Percentiles rank a stretch among this genome's conserved stretches.
Conservation (phyloP, 1,140 invertebrate genomes). For the Grapholita molesta region DNA sequence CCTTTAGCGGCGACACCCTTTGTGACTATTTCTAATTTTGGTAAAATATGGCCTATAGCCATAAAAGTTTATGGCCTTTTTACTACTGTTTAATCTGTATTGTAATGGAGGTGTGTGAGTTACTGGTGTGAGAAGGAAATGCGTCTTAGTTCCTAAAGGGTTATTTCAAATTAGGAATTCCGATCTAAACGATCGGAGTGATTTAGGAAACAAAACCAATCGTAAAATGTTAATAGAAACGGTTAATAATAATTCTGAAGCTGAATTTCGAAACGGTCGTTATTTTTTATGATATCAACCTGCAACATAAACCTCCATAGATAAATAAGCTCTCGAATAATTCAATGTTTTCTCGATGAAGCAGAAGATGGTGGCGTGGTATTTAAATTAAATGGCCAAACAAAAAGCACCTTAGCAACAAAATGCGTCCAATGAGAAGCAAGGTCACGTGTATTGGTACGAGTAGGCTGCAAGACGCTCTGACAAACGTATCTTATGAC, state of each 20-base stretch:
- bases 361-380: neutral
- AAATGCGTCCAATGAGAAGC: neutral
- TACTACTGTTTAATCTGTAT: slow-evolving; percentile 70
- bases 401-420: slow-evolving; percentile 4
- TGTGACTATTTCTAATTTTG: slow-evolving; percentile 60
- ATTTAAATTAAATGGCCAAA: neutral
- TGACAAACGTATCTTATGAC: neutral
- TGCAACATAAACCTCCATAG: neutral
- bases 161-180: neutral
- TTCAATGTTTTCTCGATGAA: neutral
- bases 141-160: neutral
- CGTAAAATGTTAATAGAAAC: slow-evolving; percentile 5
- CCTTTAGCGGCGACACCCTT: slow-evolving; percentile 46
- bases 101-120: slow-evolving; percentile 45
- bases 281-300: slow-evolving; percentile 8
- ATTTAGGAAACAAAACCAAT: slow-evolving; percentile 1
- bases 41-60: slow-evolving; percentile 56
- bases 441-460: neutral
- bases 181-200: neutral
- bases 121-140: slow-evolving; percentile 35
- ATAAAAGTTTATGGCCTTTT: slow-evolving; percentile 66
- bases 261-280: neutral
- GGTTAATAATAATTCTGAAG: neutral
- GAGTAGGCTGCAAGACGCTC: neutral
- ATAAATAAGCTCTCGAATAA: neutral